Conservation (phyloP, 2,797 vertebrate species). For the Gymnocypris eckloni region DNA sequence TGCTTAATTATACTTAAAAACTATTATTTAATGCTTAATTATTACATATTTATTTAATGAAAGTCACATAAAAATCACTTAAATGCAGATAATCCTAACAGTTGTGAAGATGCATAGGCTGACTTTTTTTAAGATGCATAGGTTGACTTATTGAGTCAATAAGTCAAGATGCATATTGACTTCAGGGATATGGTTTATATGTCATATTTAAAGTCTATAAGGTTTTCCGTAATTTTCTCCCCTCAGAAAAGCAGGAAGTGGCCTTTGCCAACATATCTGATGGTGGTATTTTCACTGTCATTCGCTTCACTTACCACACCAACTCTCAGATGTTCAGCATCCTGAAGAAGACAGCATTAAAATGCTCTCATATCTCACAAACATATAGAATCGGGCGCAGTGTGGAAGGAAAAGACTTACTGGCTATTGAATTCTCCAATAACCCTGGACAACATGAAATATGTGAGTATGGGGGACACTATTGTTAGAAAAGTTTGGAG, state of each 20-base stretch:
- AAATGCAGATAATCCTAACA: neutral
- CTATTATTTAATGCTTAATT: neutral
- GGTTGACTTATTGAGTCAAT: too few species aligned
- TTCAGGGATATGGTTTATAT: neutral
- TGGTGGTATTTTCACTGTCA: conserved; percentile 83
- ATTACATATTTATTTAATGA: too few species aligned
- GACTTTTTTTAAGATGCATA: neutral
- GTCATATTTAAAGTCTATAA: neutral
- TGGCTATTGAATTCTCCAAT: conserved; percentile 91
- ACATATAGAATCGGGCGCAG: conserved; percentile 96
- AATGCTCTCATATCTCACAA: conserved; percentile 87
- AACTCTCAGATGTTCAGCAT: conserved; percentile 89
- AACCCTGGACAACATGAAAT: conserved; percentile 93
- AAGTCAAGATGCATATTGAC: too few species aligned
- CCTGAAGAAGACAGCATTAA: conserved; percentile 87
- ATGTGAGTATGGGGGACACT: conserved; percentile 76
- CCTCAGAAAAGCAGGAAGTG: conserved; percentile 76
- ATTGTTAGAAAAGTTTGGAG: neutral
- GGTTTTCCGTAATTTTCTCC: neutral
- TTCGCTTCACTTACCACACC: conserved; percentile 89
- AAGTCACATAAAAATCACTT: neutral
- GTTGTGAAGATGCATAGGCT: neutral
- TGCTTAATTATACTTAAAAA: neutral
- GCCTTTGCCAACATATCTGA: conserved; percentile 72
- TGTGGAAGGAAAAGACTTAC: conserved; percentile 89